These are phyloP conservation scores for Arenicola marina DNA, from an alignment of 2,888 invertebrate genomes.

Conservation along the genomic window DNA sequence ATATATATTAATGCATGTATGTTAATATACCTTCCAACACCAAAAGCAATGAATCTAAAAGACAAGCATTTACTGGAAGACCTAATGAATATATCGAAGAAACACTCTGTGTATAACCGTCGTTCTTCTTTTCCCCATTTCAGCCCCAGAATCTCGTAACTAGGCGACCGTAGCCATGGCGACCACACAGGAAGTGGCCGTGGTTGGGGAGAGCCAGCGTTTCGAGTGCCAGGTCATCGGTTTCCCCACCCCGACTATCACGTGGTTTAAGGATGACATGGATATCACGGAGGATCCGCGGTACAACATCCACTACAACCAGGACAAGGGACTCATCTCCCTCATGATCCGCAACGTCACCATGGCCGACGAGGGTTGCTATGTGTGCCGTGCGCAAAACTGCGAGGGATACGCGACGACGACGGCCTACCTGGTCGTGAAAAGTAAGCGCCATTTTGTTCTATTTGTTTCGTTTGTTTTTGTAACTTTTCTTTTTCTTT, in stretches of 20 bases:
- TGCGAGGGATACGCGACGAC: slow-evolving; percentile 58
- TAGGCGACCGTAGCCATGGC: no score
- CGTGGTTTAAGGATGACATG: slow-evolving; percentile 58
- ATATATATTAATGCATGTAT: no score
- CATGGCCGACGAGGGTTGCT: slow-evolving; percentile 53
- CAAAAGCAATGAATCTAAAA: no score
- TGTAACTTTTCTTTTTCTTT: no score
- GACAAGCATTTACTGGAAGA: no score
- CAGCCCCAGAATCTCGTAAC: no score
- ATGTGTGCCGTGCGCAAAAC: slow-evolving; percentile 58
- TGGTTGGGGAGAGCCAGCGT: slow-evolving; percentile 51
- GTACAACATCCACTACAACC: slow-evolving; percentile 42
- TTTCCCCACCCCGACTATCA: slow-evolving; percentile 54
- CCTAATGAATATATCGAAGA: no score
- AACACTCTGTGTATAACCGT: no score
- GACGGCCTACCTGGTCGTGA: slow-evolving; percentile 55
- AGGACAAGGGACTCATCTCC: slow-evolving; percentile 45
- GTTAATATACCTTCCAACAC: no score
- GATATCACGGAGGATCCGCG: slow-evolving; percentile 51
- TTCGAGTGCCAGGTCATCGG: slow-evolving; percentile 59
- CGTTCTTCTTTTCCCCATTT: no score
- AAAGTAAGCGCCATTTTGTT: slow-evolving; percentile 39
- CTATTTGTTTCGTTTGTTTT: neutral
- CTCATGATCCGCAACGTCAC: slow-evolving; percentile 50
- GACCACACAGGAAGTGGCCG: slow-evolving; percentile 15